A percentile compares a stretch with the other conserved stretches of the same genome.
phyloP scores from a whole-genome alignment of 2,113 vertebrate species.

The Anthoscopus minutus region DNA sequence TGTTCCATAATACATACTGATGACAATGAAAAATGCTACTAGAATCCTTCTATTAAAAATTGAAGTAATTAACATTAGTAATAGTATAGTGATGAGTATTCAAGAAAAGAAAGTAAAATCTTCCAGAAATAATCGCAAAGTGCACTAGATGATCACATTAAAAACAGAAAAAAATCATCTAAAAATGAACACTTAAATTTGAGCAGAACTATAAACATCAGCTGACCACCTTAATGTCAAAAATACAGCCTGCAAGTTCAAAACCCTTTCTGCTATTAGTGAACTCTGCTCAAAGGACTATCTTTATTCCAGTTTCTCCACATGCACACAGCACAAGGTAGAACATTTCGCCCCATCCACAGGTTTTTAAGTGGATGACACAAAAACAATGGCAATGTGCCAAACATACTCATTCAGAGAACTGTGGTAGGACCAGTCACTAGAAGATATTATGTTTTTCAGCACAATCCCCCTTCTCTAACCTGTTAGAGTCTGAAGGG shows the following conservation, averaged over 20 bases:
- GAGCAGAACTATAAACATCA: neutral
- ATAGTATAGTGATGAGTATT: neutral
- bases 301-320: neutral
- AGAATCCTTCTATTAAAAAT: neutral
- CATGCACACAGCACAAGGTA: neutral
- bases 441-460: neutral
- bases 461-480: neutral
- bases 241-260: neutral
- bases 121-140: neutral
- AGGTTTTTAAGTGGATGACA: neutral
- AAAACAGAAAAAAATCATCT: neutral
- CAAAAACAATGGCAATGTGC: neutral
- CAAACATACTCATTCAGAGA: neutral
- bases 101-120: neutral
- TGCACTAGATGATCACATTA: neutral
- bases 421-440: neutral
- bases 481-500: neutral
- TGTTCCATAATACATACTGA: neutral
- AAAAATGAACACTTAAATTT: neutral
- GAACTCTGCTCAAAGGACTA: neutral
- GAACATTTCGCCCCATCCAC: neutral
- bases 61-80: neutral
- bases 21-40: neutral
- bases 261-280: rapidly evolving
- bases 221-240: neutral